A percentile compares a stretch with the other conserved stretches of the same genome.
phyloP scores from a whole-genome alignment of 2,797 vertebrate genomes.

The Simalia tracyae region DNA sequence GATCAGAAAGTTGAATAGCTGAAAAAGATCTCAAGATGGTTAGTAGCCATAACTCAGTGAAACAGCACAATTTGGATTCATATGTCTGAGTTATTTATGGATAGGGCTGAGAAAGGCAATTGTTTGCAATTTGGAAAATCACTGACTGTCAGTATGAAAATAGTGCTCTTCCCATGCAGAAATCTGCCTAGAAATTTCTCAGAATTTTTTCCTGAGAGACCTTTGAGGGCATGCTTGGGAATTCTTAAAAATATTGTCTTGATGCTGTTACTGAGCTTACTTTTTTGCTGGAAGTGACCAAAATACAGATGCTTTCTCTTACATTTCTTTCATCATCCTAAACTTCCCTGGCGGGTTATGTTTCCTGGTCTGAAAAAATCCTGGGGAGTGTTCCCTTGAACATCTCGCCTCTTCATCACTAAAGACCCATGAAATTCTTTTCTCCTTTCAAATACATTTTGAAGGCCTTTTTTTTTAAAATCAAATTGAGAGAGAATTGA shows the following conservation, averaged over 20 bases:
- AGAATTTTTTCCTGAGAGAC: background rate
- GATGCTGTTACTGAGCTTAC: background rate
- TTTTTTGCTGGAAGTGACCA: background rate
- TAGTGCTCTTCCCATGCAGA: background rate
- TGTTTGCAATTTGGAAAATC: background rate
- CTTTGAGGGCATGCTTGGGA: background rate
- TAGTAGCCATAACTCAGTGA: background rate
- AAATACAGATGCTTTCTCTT: background rate
- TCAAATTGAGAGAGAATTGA: too few relatives aligned
- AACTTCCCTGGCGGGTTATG: background rate
- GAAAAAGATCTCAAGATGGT: background rate
- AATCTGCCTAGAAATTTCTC: background rate
- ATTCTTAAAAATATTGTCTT: background rate
- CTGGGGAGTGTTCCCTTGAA: too few relatives aligned
- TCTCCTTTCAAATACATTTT: too few relatives aligned
- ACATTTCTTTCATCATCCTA: background rate
- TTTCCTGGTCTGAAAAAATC: too few relatives aligned
- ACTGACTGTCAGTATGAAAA: background rate
- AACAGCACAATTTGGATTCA: background rate
- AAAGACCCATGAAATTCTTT: too few relatives aligned
- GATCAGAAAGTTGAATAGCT: background rate
- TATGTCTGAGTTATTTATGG: background rate
- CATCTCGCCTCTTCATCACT: too few relatives aligned
- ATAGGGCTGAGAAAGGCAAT: background rate
- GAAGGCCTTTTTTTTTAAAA: too few relatives aligned